phyloP scores from a whole-genome alignment of 2,888 invertebrate genomes.

The Desoria tigrina region DNA sequence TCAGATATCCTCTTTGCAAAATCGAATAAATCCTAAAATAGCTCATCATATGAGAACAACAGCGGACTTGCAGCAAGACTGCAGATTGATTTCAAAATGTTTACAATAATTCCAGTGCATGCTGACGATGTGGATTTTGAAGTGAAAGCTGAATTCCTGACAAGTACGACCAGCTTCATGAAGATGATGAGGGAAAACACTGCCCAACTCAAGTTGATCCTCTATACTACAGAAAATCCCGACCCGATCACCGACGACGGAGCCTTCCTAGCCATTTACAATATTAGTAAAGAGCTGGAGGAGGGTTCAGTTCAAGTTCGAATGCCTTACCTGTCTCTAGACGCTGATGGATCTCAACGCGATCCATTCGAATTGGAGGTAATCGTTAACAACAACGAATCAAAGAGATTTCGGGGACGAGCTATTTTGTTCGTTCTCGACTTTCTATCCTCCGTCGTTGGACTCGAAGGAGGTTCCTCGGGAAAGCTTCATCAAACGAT shows the following conservation, averaged over 20 bases:
- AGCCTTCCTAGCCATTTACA: neutral
- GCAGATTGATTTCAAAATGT: too few species aligned
- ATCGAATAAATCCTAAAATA: too few species aligned
- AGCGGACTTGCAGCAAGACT: too few species aligned
- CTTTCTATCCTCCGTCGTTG: neutral
- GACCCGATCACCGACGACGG: neutral
- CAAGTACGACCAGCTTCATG: neutral
- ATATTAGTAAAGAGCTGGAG: neutral
- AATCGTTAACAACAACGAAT: too few species aligned
- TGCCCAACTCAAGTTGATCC: neutral
- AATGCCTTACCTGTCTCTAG: neutral
- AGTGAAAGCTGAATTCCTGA: neutral
- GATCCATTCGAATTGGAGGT: neutral
- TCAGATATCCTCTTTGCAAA: too few species aligned
- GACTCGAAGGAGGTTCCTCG: neutral
- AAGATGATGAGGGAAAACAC: neutral
- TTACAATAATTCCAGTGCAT: neutral
- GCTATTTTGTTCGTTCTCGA: neutral
- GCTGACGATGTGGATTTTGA: constrained; percentile 10
- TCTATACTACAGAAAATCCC: neutral
- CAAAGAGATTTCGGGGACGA: too few species aligned
- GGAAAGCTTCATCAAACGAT: neutral
- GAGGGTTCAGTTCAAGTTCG: neutral
- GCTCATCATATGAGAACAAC: too few species aligned
- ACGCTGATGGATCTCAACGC: neutral